Evolutionary conservation across 2,113 vertebrate genomes (phyloP).

Genomic region (Cyprinodon tularosa): DNA sequence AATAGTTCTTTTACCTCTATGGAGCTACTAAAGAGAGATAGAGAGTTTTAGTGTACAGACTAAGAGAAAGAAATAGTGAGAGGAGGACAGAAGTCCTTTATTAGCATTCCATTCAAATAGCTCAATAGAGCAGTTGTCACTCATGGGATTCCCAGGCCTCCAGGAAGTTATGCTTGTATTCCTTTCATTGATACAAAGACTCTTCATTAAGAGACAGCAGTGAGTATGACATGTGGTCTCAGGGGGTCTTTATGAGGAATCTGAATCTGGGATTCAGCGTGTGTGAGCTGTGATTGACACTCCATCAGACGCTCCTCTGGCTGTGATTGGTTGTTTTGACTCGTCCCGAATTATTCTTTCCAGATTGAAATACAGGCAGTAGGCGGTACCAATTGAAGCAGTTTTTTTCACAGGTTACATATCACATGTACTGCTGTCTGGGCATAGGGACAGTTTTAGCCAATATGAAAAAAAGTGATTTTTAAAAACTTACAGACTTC

Average conservation of each 20-base stretch:
- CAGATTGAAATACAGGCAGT: too few species aligned
- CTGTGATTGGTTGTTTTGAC: too few species aligned
- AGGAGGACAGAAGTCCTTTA: conserved; percentile 58
- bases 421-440: too few species aligned
- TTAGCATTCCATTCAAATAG: conserved; percentile 74
- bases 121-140: conserved; percentile 73
- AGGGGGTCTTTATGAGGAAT: conserved; percentile 65
- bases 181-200: conserved; percentile 77
- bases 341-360: too few species aligned
- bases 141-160: conserved; percentile 68
- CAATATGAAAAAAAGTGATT: too few species aligned
- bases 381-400: too few species aligned
- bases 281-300: too few species aligned
- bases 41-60: conserved; percentile 26
- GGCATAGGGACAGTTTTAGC: too few species aligned
- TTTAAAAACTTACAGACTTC: too few species aligned
- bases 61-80: conserved; percentile 15
- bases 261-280: too few species aligned
- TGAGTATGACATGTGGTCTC: conserved; percentile 68
- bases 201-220: conserved; percentile 71
- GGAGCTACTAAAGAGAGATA: conserved; percentile 32
- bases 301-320: too few species aligned
- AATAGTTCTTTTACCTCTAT: conserved; percentile 52
- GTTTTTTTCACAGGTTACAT: too few species aligned
- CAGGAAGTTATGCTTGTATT: conserved; percentile 63